Percentiles rank a stretch among this genome's conserved stretches.
phyloP scores from a whole-genome alignment of 2,113 vertebrate genomes.

The Pachycephala philippinensis region DNA sequence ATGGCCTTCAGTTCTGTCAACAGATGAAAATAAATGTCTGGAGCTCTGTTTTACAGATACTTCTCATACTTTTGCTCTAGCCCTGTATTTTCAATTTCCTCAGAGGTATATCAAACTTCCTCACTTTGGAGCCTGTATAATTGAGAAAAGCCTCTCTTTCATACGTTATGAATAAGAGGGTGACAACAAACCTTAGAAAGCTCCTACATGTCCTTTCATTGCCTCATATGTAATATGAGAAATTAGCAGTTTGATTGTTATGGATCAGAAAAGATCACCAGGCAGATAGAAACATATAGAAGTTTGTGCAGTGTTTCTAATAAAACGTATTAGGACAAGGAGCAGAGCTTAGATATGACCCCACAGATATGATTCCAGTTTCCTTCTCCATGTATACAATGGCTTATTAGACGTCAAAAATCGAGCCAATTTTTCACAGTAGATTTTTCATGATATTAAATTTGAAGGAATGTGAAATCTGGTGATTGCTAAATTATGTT shows the following conservation, averaged over 20 bases:
- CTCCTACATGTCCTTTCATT: background rate
- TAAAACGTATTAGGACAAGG: background rate
- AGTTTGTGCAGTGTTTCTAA: background rate
- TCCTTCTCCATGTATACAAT: background rate
- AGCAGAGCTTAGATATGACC: background rate
- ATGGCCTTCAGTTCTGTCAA: background rate
- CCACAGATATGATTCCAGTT: background rate
- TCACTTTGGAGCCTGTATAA: background rate
- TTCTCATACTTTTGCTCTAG: background rate
- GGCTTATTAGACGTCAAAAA: background rate
- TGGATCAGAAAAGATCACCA: background rate
- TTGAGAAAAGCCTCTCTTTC: background rate
- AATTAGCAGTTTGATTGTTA: background rate
- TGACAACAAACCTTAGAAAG: background rate
- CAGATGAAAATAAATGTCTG: background rate
- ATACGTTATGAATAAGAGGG: background rate
- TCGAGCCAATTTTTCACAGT: background rate
- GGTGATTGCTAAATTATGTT: background rate
- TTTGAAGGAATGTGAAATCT: background rate
- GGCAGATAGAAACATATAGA: background rate
- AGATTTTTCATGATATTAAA: background rate
- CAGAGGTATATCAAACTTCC: background rate
- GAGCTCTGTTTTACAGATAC: background rate
- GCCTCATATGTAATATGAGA: background rate
- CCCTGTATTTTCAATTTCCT: background rate